Evolutionary conservation across 2,797 vertebrate species (phyloP), one percentile per base, ranked within the genome.

Genomic region (Propithecus perrieri): DNA sequence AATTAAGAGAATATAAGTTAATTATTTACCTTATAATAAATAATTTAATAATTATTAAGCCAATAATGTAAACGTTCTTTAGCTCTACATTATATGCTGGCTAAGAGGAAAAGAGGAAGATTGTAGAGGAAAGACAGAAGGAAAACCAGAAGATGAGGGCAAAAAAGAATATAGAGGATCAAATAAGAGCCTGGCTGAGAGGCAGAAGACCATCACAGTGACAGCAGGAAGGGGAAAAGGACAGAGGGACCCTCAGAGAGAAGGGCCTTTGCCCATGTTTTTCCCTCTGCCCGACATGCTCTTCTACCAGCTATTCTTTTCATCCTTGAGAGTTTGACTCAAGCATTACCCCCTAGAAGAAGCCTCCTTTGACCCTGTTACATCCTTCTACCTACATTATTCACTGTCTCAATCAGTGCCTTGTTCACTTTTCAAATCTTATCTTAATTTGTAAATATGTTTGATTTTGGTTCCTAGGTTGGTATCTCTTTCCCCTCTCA

Each of bases 21-120:
- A 46, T 80, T 89, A 41, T 86, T 95, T 35, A 83, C n/a, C 71
- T 95, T 76, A 65, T 74, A 79, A 57, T 90, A 88, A 72, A 48
- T 96, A 50, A 74, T 80, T 75, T 89, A 76, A 87, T 50, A 71
- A 59, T 92, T 84, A 79, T 71, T 75, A 79, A 75, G 43, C 18
- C 10, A 48, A 53, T 86, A 38, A 83, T 87, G 69, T 86, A 89
- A 76, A 35, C 20, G 57, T 30, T 83, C 15, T 90, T 91, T 87
- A 76, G 18, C 91, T 95, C 41, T 63, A 28, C 8, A 10, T 75
- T 75, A 59, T 76, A 61, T 93, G n/a, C 28, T 96, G 43, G 7
- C 57, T 76, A 12, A 86, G 88, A 28, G 43, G 43, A 33, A 89
- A 92, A 86, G 55, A 55, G 38, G 11, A 2, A 87, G 85, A 43